Evolutionary conservation across 1,140 invertebrate species (phyloP), one percentile per base, ranked within the genome.

Genomic region (Lineus longissimus): DNA sequence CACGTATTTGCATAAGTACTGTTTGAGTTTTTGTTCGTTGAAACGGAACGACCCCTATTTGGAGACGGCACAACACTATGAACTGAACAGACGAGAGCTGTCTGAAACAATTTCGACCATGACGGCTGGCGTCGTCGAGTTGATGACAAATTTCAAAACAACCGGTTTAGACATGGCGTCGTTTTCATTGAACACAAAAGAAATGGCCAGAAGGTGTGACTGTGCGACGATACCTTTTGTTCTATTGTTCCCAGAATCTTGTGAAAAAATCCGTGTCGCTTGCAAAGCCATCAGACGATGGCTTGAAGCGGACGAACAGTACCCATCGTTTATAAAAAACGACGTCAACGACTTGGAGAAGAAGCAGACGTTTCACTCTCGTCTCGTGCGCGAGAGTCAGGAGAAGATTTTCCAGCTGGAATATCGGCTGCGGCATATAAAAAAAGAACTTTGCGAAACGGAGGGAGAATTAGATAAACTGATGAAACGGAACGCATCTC

Each of bases 11-110:
- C 23, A 51, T 9, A 73, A 68, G 51, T 76, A 76, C 63, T 70
- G 67, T 51, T 58, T 63, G 31, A 76, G 71, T 62, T 76, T 73
- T 57, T 59, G 7, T 19, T 68, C 65, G 36, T 15, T 30, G 17
- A 13, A 54, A 0, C 65, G 69, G 27, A 69, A 70, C 0, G 70
- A 73, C 51, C 7, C 27, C 0, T 73, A 73, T 60, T 51, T 74
- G 55, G 74, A 76, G 57, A 72, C 71, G 1, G 68, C 70, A 9
- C 65, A 64, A 15, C 69, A 73, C 61, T 76, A 76, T 61, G 72
- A 76, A 55, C 65, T 66, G 54, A 69, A 74, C 62, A 61, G 63
- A n/a, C 41, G 56, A 23, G 72, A 72, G 31, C 59, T 73, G n/a
- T 45, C 58, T 19, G 22, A 65, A 23, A 70, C 70, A 11, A 65